These are phyloP conservation scores for Prionace glauca DNA, from an alignment of 2,797 vertebrate genomes.

Conservation along the genomic window DNA sequence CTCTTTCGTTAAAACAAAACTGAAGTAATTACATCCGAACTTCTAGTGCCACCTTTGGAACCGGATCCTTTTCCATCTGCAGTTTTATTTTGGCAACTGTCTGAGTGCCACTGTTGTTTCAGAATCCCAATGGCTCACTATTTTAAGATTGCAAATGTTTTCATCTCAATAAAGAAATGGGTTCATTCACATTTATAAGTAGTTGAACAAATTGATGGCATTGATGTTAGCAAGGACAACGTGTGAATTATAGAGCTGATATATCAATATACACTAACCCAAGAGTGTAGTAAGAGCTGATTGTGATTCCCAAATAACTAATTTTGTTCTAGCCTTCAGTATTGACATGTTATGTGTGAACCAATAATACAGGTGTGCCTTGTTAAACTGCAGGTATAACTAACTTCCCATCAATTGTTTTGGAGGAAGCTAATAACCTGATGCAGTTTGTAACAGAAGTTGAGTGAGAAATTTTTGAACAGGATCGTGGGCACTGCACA, in stretches of 20 bases:
- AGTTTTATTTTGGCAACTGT: not conserved
- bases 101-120: not conserved
- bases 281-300: not conserved
- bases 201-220: not conserved
- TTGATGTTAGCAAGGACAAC: not conserved
- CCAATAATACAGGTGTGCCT: not conserved
- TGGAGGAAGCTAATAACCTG: not conserved
- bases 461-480: not conserved
- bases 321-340: not conserved
- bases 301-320: not conserved
- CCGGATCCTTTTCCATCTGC: not conserved
- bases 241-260: not conserved
- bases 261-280: not conserved
- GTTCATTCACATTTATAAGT: not conserved
- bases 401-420: not conserved
- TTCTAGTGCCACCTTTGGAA: not conserved
- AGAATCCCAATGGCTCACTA: not conserved
- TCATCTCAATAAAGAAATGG: not conserved
- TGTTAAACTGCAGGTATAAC: not conserved
- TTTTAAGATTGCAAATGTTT: not conserved
- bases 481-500: not conserved
- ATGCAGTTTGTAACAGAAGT: not conserved
- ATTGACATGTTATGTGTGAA: not conserved
- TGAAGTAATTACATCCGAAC: not conserved
- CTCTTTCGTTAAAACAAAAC: not conserved